Evolutionary conservation across 2,113 vertebrate species (phyloP).

Genomic region (Daubentonia madagascariensis): DNA sequence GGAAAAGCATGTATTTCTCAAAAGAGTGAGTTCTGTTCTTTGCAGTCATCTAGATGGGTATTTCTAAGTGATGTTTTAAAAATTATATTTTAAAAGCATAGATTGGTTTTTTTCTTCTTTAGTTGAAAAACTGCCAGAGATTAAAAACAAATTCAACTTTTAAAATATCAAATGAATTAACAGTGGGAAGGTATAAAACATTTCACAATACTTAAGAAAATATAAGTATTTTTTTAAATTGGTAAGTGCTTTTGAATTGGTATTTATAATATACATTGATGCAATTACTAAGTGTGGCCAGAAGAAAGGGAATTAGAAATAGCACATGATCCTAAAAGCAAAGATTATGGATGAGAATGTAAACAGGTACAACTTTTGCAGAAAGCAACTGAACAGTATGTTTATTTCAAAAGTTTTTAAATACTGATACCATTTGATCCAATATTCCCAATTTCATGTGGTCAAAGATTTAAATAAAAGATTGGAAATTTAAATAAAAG

Average conservation of each 20-base stretch:
- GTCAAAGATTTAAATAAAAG: neutral
- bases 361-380: neutral
- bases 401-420: neutral
- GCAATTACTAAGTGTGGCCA: neutral
- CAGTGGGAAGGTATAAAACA: neutral
- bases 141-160: neutral
- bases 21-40: neutral
- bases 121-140: neutral
- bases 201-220: neutral
- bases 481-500: neutral
- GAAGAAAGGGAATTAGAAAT: neutral
- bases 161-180: constrained; percentile 46
- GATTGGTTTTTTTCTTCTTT: neutral
- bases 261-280: constrained; percentile 53
- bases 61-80: neutral
- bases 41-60: neutral
- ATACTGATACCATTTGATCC: neutral
- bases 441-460: neutral
- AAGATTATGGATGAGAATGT: neutral
- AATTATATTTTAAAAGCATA: constrained; percentile 8
- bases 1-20: neutral
- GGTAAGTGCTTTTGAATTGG: neutral
- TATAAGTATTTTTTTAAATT: neutral
- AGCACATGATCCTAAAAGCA: neutral
- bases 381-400: neutral